Evolutionary conservation across 2,797 vertebrate genomes (phyloP).

Genomic region (Phataginus tricuspis): DNA sequence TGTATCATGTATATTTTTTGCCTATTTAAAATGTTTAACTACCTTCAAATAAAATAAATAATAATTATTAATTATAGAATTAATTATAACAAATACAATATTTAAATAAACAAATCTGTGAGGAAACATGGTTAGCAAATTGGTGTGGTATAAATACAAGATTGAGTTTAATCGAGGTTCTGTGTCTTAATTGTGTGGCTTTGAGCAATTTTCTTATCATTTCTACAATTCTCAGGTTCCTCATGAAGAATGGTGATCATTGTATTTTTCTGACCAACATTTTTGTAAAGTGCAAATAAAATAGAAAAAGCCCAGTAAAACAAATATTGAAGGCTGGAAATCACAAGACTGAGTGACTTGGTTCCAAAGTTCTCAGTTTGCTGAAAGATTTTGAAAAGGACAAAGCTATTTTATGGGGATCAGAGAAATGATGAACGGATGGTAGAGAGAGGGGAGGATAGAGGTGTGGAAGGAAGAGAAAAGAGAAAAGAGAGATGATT

Average conservation of each 20-base stretch:
- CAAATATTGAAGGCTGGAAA: background rate
- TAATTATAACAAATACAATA: background rate
- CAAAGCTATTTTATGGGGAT: background rate
- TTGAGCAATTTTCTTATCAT: background rate
- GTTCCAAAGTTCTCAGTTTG: background rate
- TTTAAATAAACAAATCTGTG: background rate
- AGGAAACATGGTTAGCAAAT: background rate
- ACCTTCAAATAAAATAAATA: background rate
- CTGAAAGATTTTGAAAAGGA: background rate
- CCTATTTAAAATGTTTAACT: background rate
- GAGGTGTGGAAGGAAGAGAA: background rate
- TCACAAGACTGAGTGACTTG: background rate
- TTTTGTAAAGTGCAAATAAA: background rate
- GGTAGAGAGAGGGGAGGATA: background rate
- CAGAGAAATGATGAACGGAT: background rate
- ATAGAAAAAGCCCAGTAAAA: background rate
- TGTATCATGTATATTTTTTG: background rate
- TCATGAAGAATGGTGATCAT: background rate
- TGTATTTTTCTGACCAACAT: background rate
- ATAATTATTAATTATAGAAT: background rate
- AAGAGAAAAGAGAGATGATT: background rate
- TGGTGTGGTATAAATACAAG: background rate
- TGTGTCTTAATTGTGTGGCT: background rate
- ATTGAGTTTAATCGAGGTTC: background rate
- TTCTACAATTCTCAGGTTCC: background rate